Conservation (phyloP, 1,140 invertebrate genomes). For the Latrodectus geometricus region DNA sequence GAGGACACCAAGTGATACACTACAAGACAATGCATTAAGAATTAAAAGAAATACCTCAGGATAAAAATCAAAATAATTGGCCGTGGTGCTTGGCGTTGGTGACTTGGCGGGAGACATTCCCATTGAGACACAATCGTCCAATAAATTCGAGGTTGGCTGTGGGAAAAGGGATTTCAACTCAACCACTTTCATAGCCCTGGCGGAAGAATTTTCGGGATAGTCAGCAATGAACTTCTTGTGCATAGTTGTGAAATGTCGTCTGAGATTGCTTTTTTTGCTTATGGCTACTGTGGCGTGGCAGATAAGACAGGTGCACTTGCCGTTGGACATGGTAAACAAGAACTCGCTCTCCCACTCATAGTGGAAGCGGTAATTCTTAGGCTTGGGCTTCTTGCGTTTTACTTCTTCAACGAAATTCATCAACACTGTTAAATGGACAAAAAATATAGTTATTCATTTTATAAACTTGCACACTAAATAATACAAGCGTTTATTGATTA, state of each 20-base stretch:
- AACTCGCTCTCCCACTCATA: constrained; percentile 58
- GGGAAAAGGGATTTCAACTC: constrained; percentile 38
- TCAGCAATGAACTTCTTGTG: constrained; percentile 50
- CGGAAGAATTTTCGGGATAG: constrained; percentile 46
- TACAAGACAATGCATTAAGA: no score
- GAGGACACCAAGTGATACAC: no score
- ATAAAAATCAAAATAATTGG: constrained; percentile 48
- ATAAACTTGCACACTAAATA: not conserved
- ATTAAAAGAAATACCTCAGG: constrained; percentile 16
- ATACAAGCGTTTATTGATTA: no score
- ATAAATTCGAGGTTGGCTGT: not conserved
- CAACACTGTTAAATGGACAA: constrained; percentile 27
- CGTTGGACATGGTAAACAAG: constrained; percentile 53
- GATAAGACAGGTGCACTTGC: constrained; percentile 57
- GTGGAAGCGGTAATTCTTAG: constrained; percentile 58
- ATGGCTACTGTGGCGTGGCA: constrained; percentile 58
- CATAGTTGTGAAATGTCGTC: constrained; percentile 58
- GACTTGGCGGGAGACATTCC: constrained; percentile 33
- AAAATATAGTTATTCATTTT: not conserved
- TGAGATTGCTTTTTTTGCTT: constrained; percentile 56
- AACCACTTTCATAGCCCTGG: constrained; percentile 53
- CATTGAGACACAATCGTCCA: constrained; percentile 17
- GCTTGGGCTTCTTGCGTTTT: constrained; percentile 52
- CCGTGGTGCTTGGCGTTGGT: not conserved
- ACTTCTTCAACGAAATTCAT: constrained; percentile 57